Evolutionary conservation across 1,140 invertebrate species (phyloP), one percentile per base, ranked within the genome.

Genomic region (Trinorchestia longiramus): DNA sequence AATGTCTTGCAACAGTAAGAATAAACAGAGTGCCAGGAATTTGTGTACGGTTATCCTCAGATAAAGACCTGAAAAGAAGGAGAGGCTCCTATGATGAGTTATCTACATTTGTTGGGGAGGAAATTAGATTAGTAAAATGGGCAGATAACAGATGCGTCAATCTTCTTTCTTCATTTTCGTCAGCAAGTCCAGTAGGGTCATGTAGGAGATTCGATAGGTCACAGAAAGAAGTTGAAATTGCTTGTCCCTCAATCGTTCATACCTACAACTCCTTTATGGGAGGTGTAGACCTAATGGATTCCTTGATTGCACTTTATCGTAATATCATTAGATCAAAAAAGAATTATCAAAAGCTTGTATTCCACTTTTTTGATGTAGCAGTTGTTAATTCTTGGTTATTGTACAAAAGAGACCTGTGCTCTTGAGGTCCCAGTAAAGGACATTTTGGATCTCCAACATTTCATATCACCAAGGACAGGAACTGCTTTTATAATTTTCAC

Each of bases 1-100:
- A 97, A 42, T 97, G 97, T 96, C 95, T 97, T 62, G 97, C 97
- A 97, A 41, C 42, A 47, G 43, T 43, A 41, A 87, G 43, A 96
- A 95, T 43, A 57, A 87, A 96, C 95, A 77, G 95, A 95, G 96
- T 95, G 28, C 62, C 62, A 77, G 62, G 62, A 77, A 36, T 77
- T 19, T 77, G 15, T 77, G 62, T 36, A 77, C 62, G 28, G 36
- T 36, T 77, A 77, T 36, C 62, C 8, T 77, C 62, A 77, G 62
- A 77, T 77, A 77, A 77, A 77, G 36, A 77, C 8, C 28, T 36
- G 28, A 77, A 77, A 28, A 77, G 36, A 77, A 28, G 62, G 8
- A 11, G 28, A 77, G 62, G 62, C 62, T 77, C 62, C 28, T 77
- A 77, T 36, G 62, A 77, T 1, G 62, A 77, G 62, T 77, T 77